phyloP scores from a whole-genome alignment of 2,888 invertebrate species.

The Conomelus anceps region DNA sequence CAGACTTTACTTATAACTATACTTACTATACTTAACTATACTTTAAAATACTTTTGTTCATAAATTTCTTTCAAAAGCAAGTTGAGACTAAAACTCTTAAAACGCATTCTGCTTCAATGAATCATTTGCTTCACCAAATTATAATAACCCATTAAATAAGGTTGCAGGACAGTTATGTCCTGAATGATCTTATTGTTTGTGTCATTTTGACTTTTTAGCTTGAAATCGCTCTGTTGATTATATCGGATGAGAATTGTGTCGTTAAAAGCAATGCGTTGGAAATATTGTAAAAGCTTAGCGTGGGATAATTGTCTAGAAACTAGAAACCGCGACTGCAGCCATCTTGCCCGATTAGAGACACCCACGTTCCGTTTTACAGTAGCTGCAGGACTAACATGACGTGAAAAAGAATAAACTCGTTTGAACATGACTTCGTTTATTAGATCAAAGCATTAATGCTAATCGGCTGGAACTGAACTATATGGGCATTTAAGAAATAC shows the following conservation, averaged over 20 bases:
- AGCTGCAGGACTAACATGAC: neutral
- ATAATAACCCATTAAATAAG: neutral
- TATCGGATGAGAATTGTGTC: neutral
- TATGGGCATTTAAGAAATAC: no score
- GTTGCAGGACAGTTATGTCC: neutral
- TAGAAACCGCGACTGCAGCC: neutral
- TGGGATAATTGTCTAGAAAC: neutral
- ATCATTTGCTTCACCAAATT: neutral
- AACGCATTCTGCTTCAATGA: neutral
- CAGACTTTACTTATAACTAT: no score
- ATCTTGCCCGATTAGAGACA: neutral
- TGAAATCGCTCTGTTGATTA: neutral
- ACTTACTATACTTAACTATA: no score
- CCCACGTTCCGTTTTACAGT: neutral
- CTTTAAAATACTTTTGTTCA: no score
- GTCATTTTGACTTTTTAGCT: neutral
- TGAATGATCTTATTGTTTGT: neutral
- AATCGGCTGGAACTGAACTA: no score
- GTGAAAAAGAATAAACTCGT: neutral
- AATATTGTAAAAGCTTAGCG: neutral
- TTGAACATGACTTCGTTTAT: neutral
- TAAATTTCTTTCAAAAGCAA: no score
- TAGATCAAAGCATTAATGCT: no score
- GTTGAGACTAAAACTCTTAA: neutral
- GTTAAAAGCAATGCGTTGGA: neutral